Base-by-base conservation (phyloP, 1,140 invertebrate genomes). In the Triops longicaudatus region DNA sequence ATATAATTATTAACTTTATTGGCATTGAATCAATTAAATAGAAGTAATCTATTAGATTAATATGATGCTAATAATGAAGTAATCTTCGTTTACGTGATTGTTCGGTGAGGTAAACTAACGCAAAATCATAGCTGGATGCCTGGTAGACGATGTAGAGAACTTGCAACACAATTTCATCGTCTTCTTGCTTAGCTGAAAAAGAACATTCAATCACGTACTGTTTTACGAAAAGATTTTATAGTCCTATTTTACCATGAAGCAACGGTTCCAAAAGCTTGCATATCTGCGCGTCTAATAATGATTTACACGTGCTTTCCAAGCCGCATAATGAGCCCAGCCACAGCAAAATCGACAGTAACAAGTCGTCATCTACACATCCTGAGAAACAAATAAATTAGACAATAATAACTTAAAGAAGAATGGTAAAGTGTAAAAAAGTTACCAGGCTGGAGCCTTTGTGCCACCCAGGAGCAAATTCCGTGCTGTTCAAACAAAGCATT, bases 161-260 rank as follows among this genome's bases (percentile, higher is more conserved):
- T 86, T 98, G 95, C 77, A 96, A 86, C 72, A 97, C 94, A 80
- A 97, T 92, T 86, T 97, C 95, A 86, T 98, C 97, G 84, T 98
- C 97, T 83, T 98, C 96, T 87, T 98, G 97, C 82, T 97, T 95
- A 74, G 90, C 22, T 63, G 72, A 43, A 14, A 73, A 75, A 76
- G 0, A 79, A 42, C 14, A 78, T 26, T 79, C 0, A 73, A 11
- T 6, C 5, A 74, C 6, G n/a, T n/a, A n/a, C n/a, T n/a, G n/a
- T n/a, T n/a, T n/a, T n/a, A 37, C 7, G 31, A 37, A 37, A 37
- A 4, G 7, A 37, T 4, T 7, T 2, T 37, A 37, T 63, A 17
- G 10, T 63, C 50, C 6, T 9, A 22, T 22, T 17, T 63, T 63
- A 63, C 50, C 50, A 63, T 63, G 50, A 1, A 63, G 7, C 50